These are phyloP conservation scores for Promerops cafer DNA, from an alignment of 2,113 vertebrate species.

Conservation along the genomic window DNA sequence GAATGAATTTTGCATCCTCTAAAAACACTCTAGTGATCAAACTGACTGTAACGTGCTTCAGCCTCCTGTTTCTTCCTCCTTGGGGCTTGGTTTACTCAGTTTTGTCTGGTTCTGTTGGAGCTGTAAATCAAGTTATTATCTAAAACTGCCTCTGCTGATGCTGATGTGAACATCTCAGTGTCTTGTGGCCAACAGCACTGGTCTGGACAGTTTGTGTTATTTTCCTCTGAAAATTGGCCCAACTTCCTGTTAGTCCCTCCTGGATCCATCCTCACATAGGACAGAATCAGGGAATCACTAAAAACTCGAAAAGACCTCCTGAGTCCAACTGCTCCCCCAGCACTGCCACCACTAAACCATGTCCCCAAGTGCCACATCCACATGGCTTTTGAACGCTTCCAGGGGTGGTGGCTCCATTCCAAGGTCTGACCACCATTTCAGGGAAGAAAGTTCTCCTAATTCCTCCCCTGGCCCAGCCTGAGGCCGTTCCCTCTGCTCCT, in stretches of 20 bases:
- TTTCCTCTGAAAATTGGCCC: neutral
- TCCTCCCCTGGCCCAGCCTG: neutral
- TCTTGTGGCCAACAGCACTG: neutral
- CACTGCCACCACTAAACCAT: neutral
- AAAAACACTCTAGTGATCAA: neutral
- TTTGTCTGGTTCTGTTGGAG: neutral
- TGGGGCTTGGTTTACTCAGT: fast-evolving
- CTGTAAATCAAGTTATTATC: neutral
- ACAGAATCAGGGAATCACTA: neutral
- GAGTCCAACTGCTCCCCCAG: neutral
- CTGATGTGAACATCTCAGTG: neutral
- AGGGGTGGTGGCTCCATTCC: no score
- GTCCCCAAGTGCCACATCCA: neutral
- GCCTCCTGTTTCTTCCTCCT: neutral
- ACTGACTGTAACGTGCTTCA: neutral
- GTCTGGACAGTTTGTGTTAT: neutral
- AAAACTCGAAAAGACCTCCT: neutral
- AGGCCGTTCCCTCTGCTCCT: neutral
- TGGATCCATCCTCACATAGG: neutral
- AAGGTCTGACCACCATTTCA: neutral
- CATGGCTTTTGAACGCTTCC: fast-evolving
- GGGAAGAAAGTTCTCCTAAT: neutral
- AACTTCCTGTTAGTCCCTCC: neutral
- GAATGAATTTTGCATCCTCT: neutral
- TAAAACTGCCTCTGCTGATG: neutral